Conservation (phyloP, 2,888 invertebrate species). For the Phania funesta region DNA sequence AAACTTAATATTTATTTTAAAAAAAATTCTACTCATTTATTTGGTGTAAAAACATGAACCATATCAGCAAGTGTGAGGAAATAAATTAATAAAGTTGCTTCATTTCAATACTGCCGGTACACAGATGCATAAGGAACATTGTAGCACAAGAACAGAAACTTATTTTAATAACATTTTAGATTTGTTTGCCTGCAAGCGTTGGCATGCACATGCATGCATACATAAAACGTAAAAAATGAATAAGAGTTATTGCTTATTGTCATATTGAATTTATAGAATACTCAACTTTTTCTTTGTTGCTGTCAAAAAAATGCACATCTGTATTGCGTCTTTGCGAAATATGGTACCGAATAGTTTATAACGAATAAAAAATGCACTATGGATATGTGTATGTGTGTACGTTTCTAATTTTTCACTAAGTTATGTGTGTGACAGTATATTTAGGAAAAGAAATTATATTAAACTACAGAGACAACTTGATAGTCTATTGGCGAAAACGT, state of each 20-base stretch:
- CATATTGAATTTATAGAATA: conserved; percentile 76
- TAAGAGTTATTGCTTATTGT: conserved; percentile 73
- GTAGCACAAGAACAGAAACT: not conserved
- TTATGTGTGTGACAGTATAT: not conserved
- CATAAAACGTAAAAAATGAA: not conserved
- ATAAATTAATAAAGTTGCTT: no score
- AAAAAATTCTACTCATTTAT: no score
- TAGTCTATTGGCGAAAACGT: no score
- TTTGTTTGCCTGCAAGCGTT: not conserved
- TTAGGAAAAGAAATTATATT: not conserved
- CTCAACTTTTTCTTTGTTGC: conserved; percentile 70
- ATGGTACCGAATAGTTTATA: conserved; percentile 61
- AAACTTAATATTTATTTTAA: no score
- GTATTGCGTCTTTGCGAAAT: conserved; percentile 48
- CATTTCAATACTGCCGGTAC: not conserved
- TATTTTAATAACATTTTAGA: not conserved
- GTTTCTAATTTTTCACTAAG: not conserved
- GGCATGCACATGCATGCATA: no score
- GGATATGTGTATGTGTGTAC: not conserved
- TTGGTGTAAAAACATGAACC: no score
- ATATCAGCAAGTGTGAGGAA: no score
- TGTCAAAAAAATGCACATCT: conserved; percentile 75
- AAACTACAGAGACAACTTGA: no score
- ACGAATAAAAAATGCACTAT: not conserved
- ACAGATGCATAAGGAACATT: not conserved